Percentiles rank a stretch among this genome's conserved stretches.
These are phyloP conservation scores for Oithona nana DNA, from an alignment of 2,888 invertebrate genomes.

Conservation along the genomic window DNA sequence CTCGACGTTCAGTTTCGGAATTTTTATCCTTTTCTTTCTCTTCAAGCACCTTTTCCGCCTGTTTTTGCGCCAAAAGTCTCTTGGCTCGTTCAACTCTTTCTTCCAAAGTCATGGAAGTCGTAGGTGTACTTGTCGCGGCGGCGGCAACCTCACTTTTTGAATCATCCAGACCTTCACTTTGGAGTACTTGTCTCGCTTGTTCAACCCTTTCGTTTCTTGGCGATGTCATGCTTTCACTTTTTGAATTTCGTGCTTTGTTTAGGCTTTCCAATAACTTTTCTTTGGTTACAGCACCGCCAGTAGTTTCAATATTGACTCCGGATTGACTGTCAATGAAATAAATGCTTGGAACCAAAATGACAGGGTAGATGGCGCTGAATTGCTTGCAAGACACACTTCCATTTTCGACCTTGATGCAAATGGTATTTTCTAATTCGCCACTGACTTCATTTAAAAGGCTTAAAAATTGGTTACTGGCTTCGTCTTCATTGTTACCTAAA, in stretches of 20 bases:
- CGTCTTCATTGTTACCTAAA: not conserved
- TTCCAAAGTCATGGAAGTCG: not conserved
- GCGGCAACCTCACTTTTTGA: not conserved
- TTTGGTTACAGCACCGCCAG: not conserved
- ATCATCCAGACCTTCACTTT: not conserved
- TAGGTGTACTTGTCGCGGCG: not conserved
- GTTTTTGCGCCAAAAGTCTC: not conserved
- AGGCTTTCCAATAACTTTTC: not conserved
- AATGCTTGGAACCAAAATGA: conserved; percentile 3
- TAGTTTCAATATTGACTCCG: conserved; percentile 1
- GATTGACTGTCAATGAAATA: conserved; percentile 3
- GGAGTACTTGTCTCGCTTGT: not conserved
- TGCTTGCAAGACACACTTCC: not conserved
- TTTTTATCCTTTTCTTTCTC: not conserved
- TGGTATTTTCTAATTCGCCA: not conserved
- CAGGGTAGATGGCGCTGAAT: conserved; percentile 5
- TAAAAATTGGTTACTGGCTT: not conserved
- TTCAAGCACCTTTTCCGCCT: not conserved
- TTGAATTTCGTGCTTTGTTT: not conserved
- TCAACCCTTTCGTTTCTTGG: not conserved
- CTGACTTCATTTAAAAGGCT: not conserved
- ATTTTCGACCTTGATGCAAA: not conserved
- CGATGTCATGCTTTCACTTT: not conserved
- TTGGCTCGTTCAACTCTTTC: conserved; percentile 3
- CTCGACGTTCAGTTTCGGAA: not conserved